Evolutionary conservation across 2,888 invertebrate species (phyloP).

Genomic region (Ochropleura plecta): DNA sequence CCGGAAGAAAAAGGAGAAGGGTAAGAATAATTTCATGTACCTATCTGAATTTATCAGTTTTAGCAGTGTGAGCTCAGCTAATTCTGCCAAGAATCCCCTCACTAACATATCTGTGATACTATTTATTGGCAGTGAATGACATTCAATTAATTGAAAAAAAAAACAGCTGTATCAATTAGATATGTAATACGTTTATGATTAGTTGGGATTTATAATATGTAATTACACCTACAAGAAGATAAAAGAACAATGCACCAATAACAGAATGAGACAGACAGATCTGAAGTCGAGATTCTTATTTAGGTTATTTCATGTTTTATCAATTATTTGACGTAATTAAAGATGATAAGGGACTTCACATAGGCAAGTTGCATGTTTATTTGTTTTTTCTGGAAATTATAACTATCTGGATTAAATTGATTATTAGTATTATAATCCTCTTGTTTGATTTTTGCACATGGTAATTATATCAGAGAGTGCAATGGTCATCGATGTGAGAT

Average conservation of each 20-base stretch:
- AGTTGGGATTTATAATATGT: neutral
- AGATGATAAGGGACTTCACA: constrained; percentile 38
- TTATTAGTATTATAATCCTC: neutral
- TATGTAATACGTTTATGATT: neutral
- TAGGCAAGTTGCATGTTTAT: neutral
- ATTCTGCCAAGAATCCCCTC: neutral
- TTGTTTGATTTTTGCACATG: no score
- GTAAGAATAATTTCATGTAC: neutral
- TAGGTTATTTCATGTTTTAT: constrained; percentile 15
- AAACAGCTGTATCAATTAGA: neutral
- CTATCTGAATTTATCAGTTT: neutral
- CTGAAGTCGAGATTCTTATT: constrained; percentile 20
- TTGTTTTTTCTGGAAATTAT: neutral
- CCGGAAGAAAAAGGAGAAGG: no score
- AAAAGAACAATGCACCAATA: constrained; percentile 16
- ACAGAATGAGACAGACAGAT: constrained; percentile 26
- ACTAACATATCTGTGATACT: neutral
- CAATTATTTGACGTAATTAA: neutral
- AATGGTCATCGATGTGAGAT: no score
- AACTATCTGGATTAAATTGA: neutral
- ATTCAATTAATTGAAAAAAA: neutral
- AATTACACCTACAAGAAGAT: constrained; percentile 33
- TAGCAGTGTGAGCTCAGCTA: neutral
- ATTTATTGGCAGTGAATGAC: neutral
- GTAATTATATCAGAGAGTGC: no score